Base-by-base conservation (phyloP, 2,797 vertebrate species). In the Tinamus major region DNA sequence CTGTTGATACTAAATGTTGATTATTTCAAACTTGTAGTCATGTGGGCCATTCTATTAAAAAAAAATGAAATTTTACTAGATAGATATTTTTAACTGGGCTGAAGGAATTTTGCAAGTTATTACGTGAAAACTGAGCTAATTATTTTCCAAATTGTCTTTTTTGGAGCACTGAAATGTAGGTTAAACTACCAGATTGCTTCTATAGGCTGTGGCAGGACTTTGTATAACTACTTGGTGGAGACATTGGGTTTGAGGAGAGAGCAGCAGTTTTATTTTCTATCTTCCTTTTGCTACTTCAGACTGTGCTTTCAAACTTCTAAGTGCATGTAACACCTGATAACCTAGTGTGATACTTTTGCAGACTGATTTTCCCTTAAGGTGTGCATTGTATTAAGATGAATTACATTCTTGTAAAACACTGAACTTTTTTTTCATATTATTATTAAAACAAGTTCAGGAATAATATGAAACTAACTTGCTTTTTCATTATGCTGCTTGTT, bases 401-500 rank as follows among this genome's bases (percentile, higher is more conserved):
- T n/a, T 79, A 35, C n/a, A 16, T 90, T 84, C 42, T 76, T 84
- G 44, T 59, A 21, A 82, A 75, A 14, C 48, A 71, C 18, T 48
- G 15, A 39, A 68, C 15, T n/a, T 9, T 37, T 39, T 24, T 35
- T 75, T 74, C 85, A 64, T 6, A 6, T 5, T 58, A 13, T 68
- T 87, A 55, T 18, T 90, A 85, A 85, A 71, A 35, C 49, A 61
- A 64, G 48, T 8, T 64, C 39, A 68, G 9, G 15, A 51, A 49
- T 89, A 93, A 75, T 58, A 71, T 71, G 82, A 95, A 64, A 94
- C 94, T 97, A 97, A 96, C 97, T 97, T 98, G 97, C 97, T 98
- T 98, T 98, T 98, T 98, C 97, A 97, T 97, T 97, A 95, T 97
- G 97, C 87, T 94, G 95, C 97, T 97, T 97, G 84, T 87, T 96